Base-by-base conservation (phyloP, 2,113 vertebrate genomes). In the Cryptotis parvus region DNA sequence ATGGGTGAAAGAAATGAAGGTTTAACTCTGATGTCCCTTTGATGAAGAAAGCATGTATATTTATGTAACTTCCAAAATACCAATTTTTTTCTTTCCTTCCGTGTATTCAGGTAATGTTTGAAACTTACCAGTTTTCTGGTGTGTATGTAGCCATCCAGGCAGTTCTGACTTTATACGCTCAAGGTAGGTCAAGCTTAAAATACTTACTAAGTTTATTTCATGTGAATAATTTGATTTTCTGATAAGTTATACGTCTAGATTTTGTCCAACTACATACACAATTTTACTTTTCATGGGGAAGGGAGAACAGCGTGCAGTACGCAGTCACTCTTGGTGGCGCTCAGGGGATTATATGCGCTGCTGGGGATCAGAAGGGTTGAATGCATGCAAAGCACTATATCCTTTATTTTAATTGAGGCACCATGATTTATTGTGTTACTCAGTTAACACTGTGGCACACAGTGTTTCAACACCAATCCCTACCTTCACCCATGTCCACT, bases 121-220 rank as follows among this genome's bases (percentile, higher is more conserved):
- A 99, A 98, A 99, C 98, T 0, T 99, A 99, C 97, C 99, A 99
- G 97, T 99, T 99, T 97, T 98, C 98, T 95, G 99, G 99, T 35
- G 99, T 99, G 61, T 99, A 99, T 95, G 99, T 99, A 95, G 99
- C 99, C 84, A 99, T 99, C 96, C 99, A 99, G 97, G 99, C 99
- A 91, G 99, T 99, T 95, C 98, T 99, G 94, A 99, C 99, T 80
- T 98, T 99, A 45, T 99, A 99, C 94, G 99, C 99, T 93, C 99
- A 99, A 99, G 99, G 99, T 99, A 98, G 89, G 98, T 97, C 82
- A 96, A 92, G 39, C 52, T 80, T 92, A 77, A 82, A n/a, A 55
- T 16, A 84, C 79, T 77, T 74, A 39, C 77, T 89, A 52, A 43
- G 4, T 77, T 10, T 39, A 27, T 80, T 87, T 94, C 77, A 65